Percentiles rank a stretch among this genome's conserved stretches.
Conservation (phyloP, 2,888 invertebrate species). For the Cantharis rufa region DNA sequence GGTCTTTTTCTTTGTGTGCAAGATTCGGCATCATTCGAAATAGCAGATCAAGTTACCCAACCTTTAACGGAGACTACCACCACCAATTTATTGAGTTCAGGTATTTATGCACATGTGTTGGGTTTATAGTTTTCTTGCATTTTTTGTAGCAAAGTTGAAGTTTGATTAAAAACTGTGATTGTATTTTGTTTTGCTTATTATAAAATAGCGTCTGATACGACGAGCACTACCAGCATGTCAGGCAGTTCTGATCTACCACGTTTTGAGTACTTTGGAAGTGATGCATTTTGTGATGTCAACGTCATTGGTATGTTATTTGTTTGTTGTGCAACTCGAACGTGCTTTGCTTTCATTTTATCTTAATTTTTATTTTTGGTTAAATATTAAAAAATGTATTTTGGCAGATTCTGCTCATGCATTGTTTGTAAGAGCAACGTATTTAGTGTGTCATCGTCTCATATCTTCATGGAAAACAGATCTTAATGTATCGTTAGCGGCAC, state of each 20-base stretch:
- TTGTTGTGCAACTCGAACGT: slow-evolving; percentile 40
- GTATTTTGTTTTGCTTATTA: slow-evolving; percentile 37
- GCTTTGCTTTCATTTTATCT: slow-evolving; percentile 3
- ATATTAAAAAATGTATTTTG: slow-evolving; percentile 5
- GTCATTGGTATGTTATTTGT: slow-evolving; percentile 32
- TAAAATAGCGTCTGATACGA: slow-evolving; percentile 55
- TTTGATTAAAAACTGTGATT: slow-evolving; percentile 14
- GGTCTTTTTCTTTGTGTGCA: slow-evolving; percentile 78
- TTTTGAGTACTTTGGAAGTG: slow-evolving; percentile 31
- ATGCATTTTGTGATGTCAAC: slow-evolving; percentile 24
- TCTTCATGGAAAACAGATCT: slow-evolving; percentile 96
- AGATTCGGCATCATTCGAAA: slow-evolving; percentile 78
- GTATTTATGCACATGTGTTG: slow-evolving; percentile 53
- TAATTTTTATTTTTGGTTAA: not conserved
- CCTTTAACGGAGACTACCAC: slow-evolving; percentile 60
- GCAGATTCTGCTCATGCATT: slow-evolving; percentile 84
- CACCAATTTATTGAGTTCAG: slow-evolving; percentile 71
- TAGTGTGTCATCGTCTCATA: slow-evolving; percentile 93
- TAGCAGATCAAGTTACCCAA: slow-evolving; percentile 66
- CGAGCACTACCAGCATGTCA: slow-evolving; percentile 56
- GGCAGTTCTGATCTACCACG: slow-evolving; percentile 49
- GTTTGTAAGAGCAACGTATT: slow-evolving; percentile 89
- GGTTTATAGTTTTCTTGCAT: slow-evolving; percentile 18
- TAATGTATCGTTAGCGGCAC: slow-evolving; percentile 89
- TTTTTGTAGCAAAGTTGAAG: slow-evolving; percentile 29